phyloP scores from a whole-genome alignment of 2,113 vertebrate species.

The Brachyistius frenatus region DNA sequence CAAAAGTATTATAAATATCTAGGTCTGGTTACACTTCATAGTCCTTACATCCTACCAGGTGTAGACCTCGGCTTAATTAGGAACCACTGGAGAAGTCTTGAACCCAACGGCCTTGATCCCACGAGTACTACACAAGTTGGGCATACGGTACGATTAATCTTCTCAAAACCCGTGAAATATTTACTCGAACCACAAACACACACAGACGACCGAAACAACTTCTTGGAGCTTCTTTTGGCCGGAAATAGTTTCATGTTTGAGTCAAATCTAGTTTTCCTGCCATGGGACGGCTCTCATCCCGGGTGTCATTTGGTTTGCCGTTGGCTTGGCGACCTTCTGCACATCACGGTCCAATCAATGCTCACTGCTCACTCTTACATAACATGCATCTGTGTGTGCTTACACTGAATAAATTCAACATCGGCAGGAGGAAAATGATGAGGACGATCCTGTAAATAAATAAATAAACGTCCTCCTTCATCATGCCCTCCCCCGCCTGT shows the following conservation, averaged over 20 bases:
- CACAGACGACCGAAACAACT: neutral
- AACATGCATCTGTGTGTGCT: slow-evolving; percentile 18
- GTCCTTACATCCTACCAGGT: too few relatives aligned
- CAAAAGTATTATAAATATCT: neutral
- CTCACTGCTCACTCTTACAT: neutral
- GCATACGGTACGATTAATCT: neutral
- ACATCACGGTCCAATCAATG: slow-evolving; percentile 19
- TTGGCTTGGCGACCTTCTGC: slow-evolving; percentile 9
- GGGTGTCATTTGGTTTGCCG: neutral
- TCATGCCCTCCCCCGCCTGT: neutral
- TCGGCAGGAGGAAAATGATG: neutral
- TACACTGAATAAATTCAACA: neutral
- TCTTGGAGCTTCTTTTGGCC: neutral
- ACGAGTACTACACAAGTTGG: neutral
- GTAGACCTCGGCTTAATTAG: too few relatives aligned
- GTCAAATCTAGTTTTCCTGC: neutral
- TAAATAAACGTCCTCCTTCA: neutral
- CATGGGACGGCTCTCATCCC: neutral
- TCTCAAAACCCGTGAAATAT: neutral
- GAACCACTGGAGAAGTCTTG: too few relatives aligned
- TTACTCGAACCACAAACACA: neutral
- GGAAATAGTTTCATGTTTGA: neutral
- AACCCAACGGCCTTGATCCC: too few relatives aligned
- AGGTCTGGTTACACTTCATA: too few relatives aligned
- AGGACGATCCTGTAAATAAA: neutral